Evolutionary conservation across 2,797 vertebrate species (phyloP).

Genomic region (Anisognathus igniventris): DNA sequence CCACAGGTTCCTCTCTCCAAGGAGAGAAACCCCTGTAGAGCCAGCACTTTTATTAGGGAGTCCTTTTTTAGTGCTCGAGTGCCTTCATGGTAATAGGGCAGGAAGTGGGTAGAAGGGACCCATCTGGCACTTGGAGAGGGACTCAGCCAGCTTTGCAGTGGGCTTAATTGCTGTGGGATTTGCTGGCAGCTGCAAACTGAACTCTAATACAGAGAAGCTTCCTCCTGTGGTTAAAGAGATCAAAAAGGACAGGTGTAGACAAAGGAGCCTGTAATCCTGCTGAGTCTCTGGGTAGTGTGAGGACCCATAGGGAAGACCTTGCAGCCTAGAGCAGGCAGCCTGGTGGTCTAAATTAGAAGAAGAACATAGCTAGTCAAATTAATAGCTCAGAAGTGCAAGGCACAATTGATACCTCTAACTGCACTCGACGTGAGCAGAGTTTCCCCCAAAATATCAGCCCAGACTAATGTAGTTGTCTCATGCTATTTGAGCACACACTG

Average conservation of each 20-base stretch:
- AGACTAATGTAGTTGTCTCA: neutral
- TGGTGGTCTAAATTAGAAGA: neutral
- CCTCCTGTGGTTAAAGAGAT: conserved; percentile 1
- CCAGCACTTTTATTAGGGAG: neutral
- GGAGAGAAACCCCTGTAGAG: neutral
- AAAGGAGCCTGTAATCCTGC: neutral
- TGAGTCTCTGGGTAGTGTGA: neutral
- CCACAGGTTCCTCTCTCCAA: neutral
- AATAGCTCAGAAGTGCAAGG: neutral
- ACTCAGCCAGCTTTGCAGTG: neutral
- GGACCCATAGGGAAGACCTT: neutral
- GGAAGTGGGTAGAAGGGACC: neutral
- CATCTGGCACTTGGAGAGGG: neutral
- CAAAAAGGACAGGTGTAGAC: neutral
- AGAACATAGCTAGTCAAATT: neutral
- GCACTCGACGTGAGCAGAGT: neutral
- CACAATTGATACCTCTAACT: neutral
- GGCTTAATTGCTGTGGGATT: conserved; percentile 14
- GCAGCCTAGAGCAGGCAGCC: neutral
- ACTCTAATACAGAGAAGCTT: neutral
- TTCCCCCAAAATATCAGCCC: neutral
- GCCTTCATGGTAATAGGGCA: neutral
- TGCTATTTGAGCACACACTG: neutral
- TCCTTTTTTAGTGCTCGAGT: neutral
- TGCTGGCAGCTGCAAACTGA: neutral